phyloP scores from a whole-genome alignment of 2,888 invertebrate genomes.

The Drymonia ruficornis region DNA sequence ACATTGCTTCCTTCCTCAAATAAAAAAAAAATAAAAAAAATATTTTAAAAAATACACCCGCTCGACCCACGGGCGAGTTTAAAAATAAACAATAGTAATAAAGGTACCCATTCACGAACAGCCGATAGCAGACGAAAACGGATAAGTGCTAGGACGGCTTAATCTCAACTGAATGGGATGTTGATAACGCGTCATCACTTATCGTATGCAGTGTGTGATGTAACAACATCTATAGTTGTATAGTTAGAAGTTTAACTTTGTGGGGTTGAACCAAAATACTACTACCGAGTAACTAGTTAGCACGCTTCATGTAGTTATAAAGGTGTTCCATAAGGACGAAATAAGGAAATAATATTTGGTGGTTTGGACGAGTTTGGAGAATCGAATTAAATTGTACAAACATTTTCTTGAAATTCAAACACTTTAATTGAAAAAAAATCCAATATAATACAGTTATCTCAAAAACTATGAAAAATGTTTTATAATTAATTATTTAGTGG shows the following conservation, averaged over 20 bases:
- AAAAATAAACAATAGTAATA: conserved; percentile 33
- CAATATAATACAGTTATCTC: too few relatives aligned
- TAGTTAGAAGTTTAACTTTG: conserved; percentile 2
- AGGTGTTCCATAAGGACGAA: too few relatives aligned
- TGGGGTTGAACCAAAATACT: too few relatives aligned
- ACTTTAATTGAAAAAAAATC: too few relatives aligned
- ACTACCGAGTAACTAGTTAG: too few relatives aligned
- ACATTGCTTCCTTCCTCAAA: conserved; percentile 10
- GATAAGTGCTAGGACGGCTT: conserved; percentile 42
- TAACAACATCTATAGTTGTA: conserved; percentile 32
- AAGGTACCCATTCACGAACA: conserved; percentile 13
- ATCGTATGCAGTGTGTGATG: conserved; percentile 45
- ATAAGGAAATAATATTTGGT: too few relatives aligned
- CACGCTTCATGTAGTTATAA: too few relatives aligned
- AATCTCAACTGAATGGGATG: conserved; percentile 57
- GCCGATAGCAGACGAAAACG: conserved; percentile 8
- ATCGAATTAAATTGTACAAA: too few relatives aligned
- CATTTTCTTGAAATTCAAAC: too few relatives aligned
- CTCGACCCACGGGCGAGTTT: conserved; percentile 8
- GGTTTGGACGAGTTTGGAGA: too few relatives aligned
- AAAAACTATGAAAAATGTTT: too few relatives aligned
- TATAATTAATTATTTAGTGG: too few relatives aligned
- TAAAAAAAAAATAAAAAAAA: conserved; percentile 5
- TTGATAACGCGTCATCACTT: conserved; percentile 54
- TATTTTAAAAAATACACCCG: conserved; percentile 11